Evolutionary conservation across 23 tunicate genomes (phyloP).

Genomic region (Trididemnum miniatum): DNA sequence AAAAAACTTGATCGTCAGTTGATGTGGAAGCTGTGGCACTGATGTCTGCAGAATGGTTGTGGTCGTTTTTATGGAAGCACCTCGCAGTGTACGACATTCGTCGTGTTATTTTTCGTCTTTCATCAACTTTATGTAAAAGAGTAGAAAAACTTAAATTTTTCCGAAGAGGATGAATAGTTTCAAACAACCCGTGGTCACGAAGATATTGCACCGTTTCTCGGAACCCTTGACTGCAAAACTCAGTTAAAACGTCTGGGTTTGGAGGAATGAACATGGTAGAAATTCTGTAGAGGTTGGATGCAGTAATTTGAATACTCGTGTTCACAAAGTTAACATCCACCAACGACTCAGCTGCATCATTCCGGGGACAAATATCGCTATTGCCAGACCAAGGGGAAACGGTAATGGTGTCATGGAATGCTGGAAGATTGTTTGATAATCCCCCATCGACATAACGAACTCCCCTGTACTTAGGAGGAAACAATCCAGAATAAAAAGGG

Average conservation of each 20-base stretch:
- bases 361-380: conserved; percentile 96
- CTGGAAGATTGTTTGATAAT: conserved; percentile 85
- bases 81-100: conserved; percentile 63
- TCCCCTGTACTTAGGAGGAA: conserved; percentile 92
- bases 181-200: conserved; percentile 82
- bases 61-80: conserved; percentile 5
- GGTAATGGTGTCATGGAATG: conserved; percentile 85
- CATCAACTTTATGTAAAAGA: conserved; percentile 35
- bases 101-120: conserved; percentile 36
- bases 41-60: no score
- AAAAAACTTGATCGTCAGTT: not conserved
- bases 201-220: conserved; percentile 84
- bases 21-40: not conserved
- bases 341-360: conserved; percentile 46
- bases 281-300: conserved; percentile 65
- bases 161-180: conserved; percentile 50
- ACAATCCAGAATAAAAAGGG: conserved; percentile 85
- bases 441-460: conserved; percentile 97
- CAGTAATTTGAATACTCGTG: conserved; percentile 78
- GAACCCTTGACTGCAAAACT: conserved; percentile 89
- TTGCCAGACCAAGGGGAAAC: conserved; percentile 98
- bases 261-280: conserved; percentile 92
- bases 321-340: conserved; percentile 83
- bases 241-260: conserved; percentile 65
- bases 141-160: conserved; percentile 74